Conservation (phyloP, 2,113 vertebrate genomes). For the Centropus bengalensis region DNA sequence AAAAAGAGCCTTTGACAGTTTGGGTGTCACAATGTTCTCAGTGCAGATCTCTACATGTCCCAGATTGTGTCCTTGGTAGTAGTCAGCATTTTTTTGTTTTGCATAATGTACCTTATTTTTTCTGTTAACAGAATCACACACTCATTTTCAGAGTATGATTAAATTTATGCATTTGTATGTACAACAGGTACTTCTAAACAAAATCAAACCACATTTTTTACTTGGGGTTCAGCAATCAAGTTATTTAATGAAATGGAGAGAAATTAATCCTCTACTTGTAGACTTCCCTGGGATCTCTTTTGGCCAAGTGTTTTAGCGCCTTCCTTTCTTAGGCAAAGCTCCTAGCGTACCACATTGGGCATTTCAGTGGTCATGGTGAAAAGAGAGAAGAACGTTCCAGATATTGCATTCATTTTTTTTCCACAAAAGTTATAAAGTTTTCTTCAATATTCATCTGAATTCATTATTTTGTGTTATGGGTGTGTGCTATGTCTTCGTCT, state of each 20-base stretch:
- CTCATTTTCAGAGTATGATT: neutral
- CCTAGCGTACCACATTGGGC: neutral
- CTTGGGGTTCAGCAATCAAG: neutral
- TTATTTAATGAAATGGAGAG: neutral
- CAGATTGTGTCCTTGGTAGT: neutral
- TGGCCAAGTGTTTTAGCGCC: neutral
- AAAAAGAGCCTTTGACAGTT: neutral
- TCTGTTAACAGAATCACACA: neutral
- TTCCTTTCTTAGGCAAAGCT: neutral
- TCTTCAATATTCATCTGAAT: neutral
- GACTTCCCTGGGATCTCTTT: neutral
- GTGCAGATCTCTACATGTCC: neutral
- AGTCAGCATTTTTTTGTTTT: neutral
- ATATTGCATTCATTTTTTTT: neutral
- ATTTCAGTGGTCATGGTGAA: neutral
- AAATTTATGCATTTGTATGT: fast-evolving
- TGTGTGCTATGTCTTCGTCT: neutral
- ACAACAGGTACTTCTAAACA: neutral
- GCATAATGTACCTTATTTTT: neutral
- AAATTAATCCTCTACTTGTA: neutral
- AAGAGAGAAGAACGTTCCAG: neutral
- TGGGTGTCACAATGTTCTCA: neutral
- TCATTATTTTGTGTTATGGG: neutral
- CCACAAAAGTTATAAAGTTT: neutral
- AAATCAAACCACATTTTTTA: neutral